Evolutionary conservation across 2,888 invertebrate genomes (phyloP).

Genomic region (Andrena hattorfiana): DNA sequence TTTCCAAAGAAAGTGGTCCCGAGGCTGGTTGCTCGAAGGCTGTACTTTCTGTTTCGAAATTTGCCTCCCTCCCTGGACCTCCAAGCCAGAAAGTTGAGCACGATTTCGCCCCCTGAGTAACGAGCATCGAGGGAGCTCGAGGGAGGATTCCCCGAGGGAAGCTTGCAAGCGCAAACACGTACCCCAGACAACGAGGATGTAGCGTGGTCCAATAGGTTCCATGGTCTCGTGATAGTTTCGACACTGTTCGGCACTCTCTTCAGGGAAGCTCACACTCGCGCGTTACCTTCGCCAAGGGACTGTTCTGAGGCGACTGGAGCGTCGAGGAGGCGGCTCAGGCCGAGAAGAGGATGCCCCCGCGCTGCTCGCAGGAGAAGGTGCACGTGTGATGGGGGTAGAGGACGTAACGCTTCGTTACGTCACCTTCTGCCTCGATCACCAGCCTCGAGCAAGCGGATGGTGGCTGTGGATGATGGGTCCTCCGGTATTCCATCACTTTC

Average conservation of each 20-base stretch:
- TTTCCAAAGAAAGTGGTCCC: not conserved
- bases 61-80: not conserved
- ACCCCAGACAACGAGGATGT: conserved; percentile 57
- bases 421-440: conserved; percentile 56
- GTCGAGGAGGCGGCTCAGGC: conserved; percentile 70
- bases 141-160: not conserved
- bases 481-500: conserved; percentile 6
- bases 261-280: conserved; percentile 42
- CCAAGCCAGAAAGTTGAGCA: too few relatives aligned
- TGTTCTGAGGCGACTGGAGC: conserved; percentile 80
- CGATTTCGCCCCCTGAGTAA: too few relatives aligned
- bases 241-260: conserved; percentile 21
- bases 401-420: conserved; percentile 74
- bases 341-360: conserved; percentile 71
- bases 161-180: conserved; percentile 34
- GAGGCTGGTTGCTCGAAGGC: not conserved
- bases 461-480: conserved; percentile 19
- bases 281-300: conserved; percentile 78
- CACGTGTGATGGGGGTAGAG: conserved; percentile 52
- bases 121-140: too few relatives aligned
- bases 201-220: conserved; percentile 23
- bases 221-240: conserved; percentile 56
- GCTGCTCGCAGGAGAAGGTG: conserved; percentile 51
- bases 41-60: not conserved
- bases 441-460: conserved; percentile 43